Evolutionary conservation across 2,888 invertebrate genomes (phyloP).

Genomic region (Uropetala carovei): DNA sequence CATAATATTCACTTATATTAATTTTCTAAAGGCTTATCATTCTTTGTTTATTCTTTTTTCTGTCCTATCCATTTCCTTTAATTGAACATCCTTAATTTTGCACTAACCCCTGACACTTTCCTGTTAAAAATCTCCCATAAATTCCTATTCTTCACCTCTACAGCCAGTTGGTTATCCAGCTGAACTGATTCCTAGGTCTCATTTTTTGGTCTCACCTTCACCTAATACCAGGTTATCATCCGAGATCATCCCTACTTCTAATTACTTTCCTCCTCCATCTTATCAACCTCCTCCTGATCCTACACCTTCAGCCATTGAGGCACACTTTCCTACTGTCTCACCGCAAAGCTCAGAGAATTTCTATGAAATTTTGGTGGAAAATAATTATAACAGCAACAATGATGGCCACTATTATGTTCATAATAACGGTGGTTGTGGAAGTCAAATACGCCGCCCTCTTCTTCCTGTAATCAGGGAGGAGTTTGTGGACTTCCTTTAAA

Average conservation of each 20-base stretch:
- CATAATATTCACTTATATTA: too few species aligned
- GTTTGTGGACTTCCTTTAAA: constrained; percentile 63
- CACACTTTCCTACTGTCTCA: constrained; percentile 72
- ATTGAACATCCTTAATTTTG: neutral
- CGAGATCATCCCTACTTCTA: constrained; percentile 33
- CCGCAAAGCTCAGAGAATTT: constrained; percentile 66
- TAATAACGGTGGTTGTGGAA: constrained; percentile 15
- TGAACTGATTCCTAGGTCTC: constrained; percentile 40
- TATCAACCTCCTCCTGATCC: constrained; percentile 86
- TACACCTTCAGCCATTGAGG: constrained; percentile 77
- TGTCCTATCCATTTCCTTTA: neutral
- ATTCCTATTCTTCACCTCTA: neutral
- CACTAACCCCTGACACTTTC: neutral
- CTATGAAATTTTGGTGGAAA: constrained; percentile 70
- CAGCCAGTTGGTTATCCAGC: constrained; percentile 53
- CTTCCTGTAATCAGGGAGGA: constrained; percentile 66
- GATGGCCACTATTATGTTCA: constrained; percentile 57
- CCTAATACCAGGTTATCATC: constrained; percentile 37
- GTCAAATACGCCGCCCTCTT: constrained; percentile 65
- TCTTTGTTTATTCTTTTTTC: constrained; percentile 38
- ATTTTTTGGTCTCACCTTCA: constrained; percentile 33
- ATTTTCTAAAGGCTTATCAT: neutral
- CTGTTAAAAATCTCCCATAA: neutral
- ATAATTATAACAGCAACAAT: constrained; percentile 68
- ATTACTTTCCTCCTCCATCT: constrained; percentile 78